These are phyloP conservation scores for Brachionus paranguensis DNA, from an alignment of 1,140 invertebrate genomes.

Conservation along the genomic window DNA sequence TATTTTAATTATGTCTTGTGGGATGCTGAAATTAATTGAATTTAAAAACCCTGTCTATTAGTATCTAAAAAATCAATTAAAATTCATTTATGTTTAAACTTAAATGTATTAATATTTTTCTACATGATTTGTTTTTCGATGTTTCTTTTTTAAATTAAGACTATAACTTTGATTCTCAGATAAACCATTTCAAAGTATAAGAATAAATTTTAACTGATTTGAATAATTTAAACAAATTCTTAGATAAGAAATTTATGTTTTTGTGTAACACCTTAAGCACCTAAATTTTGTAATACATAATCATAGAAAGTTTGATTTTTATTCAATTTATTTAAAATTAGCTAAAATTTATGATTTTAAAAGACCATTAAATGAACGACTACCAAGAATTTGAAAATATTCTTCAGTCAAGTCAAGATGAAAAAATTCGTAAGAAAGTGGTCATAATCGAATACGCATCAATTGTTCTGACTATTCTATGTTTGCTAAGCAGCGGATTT, in stretches of 20 bases:
- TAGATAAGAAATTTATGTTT: neutral
- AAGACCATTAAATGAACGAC: neutral
- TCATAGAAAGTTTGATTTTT: neutral
- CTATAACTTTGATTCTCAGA: neutral
- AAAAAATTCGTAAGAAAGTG: conserved; percentile 1
- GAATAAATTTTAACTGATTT: neutral
- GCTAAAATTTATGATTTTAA: neutral
- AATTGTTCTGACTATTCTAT: neutral
- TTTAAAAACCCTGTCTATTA: neutral
- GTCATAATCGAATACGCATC: conserved; percentile 9
- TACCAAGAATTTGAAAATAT: neutral
- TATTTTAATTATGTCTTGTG: neutral
- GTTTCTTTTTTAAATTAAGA: neutral
- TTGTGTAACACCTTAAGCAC: neutral
- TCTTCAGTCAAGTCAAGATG: neutral
- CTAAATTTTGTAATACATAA: neutral
- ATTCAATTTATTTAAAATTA: neutral
- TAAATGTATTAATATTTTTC: neutral
- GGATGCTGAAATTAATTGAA: neutral
- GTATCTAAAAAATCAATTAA: neutral
- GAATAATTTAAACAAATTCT: neutral
- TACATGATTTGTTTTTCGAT: neutral
- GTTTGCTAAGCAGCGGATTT: neutral
- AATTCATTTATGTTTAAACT: neutral
- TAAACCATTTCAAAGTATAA: neutral